Conservation (phyloP, 2,113 vertebrate species). For the Atrichornis clamosus region DNA sequence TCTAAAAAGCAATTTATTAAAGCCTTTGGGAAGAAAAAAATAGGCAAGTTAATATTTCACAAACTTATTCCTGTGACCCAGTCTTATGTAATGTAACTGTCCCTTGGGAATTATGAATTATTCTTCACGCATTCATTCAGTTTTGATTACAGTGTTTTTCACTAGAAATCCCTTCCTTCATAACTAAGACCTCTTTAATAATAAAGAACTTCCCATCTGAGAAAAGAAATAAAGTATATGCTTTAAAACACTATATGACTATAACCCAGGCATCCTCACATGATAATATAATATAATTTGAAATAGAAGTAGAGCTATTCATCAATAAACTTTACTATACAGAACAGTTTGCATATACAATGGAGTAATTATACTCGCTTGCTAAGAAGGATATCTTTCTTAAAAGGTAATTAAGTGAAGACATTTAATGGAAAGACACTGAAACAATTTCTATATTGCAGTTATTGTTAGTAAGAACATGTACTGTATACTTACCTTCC, state of each 20-base stretch:
- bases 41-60: background rate
- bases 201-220: background rate
- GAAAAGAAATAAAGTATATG: background rate
- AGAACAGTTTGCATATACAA: background rate
- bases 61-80: background rate
- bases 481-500: background rate
- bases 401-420: background rate
- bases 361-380: background rate
- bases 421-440: background rate
- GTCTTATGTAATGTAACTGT: background rate
- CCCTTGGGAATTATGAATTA: background rate
- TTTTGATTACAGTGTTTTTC: background rate
- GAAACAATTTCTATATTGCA: background rate
- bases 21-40: background rate
- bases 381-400: background rate
- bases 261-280: background rate
- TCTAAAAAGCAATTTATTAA: background rate
- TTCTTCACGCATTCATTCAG: background rate
- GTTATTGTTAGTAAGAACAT: background rate
- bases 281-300: background rate
- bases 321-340: background rate
- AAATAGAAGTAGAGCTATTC: background rate
- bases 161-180: background rate
- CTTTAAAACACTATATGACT: background rate
- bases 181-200: background rate